These are phyloP conservation scores for Scaptomyza flava DNA, from an alignment of 2,888 invertebrate genomes.

Conservation along the genomic window DNA sequence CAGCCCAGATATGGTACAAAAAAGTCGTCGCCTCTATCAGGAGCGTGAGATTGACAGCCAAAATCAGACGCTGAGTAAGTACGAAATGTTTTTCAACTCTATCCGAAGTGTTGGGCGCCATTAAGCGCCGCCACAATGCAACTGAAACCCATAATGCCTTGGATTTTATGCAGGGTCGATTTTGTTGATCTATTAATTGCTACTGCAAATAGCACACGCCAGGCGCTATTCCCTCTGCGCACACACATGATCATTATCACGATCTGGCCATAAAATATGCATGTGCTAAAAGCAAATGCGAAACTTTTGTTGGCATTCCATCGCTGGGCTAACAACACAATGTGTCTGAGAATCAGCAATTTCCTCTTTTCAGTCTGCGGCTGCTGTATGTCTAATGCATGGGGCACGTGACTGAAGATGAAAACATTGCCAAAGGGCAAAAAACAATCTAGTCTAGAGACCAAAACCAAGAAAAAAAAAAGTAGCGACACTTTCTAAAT, in stretches of 20 bases:
- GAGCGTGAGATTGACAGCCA: constrained; percentile 14
- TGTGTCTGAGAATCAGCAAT: neutral
- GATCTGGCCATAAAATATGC: constrained; percentile 69
- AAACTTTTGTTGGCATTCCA: constrained; percentile 36
- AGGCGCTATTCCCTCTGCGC: constrained; percentile 20
- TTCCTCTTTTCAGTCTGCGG: neutral
- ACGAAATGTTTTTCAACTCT: constrained; percentile 1
- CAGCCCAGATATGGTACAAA: constrained; percentile 70
- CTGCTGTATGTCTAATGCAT: constrained; percentile 1
- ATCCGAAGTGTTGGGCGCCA: neutral
- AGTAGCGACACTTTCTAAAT: constrained; percentile 53
- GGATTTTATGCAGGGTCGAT: constrained; percentile 9
- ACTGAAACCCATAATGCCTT: constrained; percentile 11
- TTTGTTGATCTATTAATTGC: constrained; percentile 27
- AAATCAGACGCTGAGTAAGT: constrained; percentile 54
- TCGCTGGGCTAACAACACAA: constrained; percentile 26
- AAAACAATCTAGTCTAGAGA: neutral
- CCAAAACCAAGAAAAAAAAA: constrained; percentile 16
- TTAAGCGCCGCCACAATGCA: constrained; percentile 53
- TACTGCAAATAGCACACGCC: constrained; percentile 39
- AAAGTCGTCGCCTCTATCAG: constrained; percentile 15
- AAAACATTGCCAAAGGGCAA: constrained; percentile 44
- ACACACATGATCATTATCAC: constrained; percentile 67
- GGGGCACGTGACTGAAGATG: constrained; percentile 13
- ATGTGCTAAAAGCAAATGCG: constrained; percentile 58